Conservation (phyloP, 1,140 invertebrate species). For the Helicoverpa zea region DNA sequence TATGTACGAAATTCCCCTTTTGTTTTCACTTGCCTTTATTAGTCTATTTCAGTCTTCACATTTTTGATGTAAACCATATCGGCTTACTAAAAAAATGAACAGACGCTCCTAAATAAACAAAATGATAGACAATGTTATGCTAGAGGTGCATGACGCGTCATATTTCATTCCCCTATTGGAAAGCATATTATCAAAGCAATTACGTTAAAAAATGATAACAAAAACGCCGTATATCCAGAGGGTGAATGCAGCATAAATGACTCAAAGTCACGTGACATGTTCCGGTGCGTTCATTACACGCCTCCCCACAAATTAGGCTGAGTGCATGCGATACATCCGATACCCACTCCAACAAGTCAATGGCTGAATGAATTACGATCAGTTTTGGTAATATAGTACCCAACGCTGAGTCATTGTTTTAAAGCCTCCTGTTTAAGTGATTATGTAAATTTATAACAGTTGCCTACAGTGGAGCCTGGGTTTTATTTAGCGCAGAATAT, state of each 20-base stretch:
- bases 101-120: slow-evolving; percentile 30
- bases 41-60: too few species aligned
- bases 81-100: too few species aligned
- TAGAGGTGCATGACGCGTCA: slow-evolving; percentile 6
- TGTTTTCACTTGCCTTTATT: not conserved
- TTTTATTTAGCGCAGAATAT: slow-evolving; percentile 2
- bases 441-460: slow-evolving; percentile 32
- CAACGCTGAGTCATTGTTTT: slow-evolving; percentile 35
- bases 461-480: not conserved
- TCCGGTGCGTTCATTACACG: slow-evolving; percentile 46
- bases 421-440: slow-evolving; percentile 31
- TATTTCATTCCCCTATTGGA: slow-evolving; percentile 25
- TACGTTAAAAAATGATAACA: slow-evolving; percentile 50
- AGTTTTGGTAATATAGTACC: slow-evolving; percentile 26
- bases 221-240: slow-evolving; percentile 41
- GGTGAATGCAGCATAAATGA: slow-evolving; percentile 47
- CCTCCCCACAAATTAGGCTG: slow-evolving; percentile 51
- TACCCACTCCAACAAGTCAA: slow-evolving; percentile 50
- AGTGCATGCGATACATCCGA: slow-evolving; percentile 50
- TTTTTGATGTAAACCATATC: too few species aligned
- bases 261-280: slow-evolving; percentile 51
- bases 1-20: not conserved
- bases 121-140: slow-evolving; percentile 32
- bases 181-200: slow-evolving; percentile 50
- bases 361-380: slow-evolving; percentile 46